phyloP scores from a whole-genome alignment of 2,113 vertebrate species.

The Microtus oregoni region DNA sequence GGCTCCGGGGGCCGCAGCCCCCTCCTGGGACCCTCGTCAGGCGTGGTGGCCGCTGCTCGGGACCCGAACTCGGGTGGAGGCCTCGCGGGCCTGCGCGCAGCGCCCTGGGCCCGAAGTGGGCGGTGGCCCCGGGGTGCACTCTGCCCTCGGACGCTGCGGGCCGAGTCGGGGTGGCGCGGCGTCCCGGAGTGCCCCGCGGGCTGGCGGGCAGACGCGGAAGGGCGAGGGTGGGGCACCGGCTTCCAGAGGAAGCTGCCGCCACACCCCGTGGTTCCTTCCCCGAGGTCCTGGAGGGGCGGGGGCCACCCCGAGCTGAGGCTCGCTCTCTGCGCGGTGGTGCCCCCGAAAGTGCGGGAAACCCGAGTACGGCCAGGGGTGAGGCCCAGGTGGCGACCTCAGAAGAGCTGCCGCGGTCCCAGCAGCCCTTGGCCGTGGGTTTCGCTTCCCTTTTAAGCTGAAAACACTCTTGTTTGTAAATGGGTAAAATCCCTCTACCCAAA shows the following conservation, averaged over 20 bases:
- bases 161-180: neutral
- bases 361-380: neutral
- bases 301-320: neutral
- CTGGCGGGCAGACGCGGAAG: conserved; percentile 6
- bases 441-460: neutral
- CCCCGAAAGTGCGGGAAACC: neutral
- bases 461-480: neutral
- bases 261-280: neutral
- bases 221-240: neutral
- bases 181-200: neutral
- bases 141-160: neutral
- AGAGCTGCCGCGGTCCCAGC: neutral
- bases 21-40: neutral
- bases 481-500: neutral
- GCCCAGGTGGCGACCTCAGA: neutral
- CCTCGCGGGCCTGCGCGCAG: neutral
- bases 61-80: neutral
- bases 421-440: neutral
- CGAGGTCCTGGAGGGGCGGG: neutral
- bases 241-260: neutral
- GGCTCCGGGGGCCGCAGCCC: neutral
- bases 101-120: neutral
- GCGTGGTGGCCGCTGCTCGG: neutral
- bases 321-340: neutral
- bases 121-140: neutral